Evolutionary conservation across 2,797 vertebrate genomes (phyloP).

Genomic region (Periophthalmus magnuspinnatus): DNA sequence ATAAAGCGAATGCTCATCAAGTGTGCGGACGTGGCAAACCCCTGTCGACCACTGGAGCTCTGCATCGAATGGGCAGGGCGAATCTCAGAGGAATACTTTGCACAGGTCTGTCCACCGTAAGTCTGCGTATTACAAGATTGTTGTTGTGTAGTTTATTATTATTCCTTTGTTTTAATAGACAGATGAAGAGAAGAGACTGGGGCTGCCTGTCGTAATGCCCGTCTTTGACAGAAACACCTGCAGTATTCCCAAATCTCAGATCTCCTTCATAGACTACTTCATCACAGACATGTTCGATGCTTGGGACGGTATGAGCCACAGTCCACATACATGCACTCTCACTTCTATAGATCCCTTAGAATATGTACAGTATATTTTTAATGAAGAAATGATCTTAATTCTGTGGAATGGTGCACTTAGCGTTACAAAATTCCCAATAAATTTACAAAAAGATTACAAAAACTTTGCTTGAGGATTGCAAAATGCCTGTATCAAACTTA

Average conservation of each 20-base stretch:
- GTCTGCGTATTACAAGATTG: not conserved
- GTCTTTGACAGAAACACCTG: conserved; percentile 96
- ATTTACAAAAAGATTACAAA: too few relatives aligned
- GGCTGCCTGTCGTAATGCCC: conserved; percentile 93
- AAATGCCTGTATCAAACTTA: too few relatives aligned
- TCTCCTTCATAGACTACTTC: conserved; percentile 98
- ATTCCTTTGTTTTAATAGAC: conserved; percentile 75
- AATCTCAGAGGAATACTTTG: conserved; percentile 97
- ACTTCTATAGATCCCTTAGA: not conserved
- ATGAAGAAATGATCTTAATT: not conserved
- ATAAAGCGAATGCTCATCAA: conserved; percentile 97
- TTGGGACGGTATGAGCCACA: conserved; percentile 88
- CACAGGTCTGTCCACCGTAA: conserved; percentile 79
- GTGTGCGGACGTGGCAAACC: conserved; percentile 96
- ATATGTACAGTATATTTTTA: not conserved
- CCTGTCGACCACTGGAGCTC: conserved; percentile 88
- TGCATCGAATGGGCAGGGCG: conserved; percentile 96
- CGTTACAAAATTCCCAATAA: too few relatives aligned
- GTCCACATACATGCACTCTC: not conserved
- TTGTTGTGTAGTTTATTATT: not conserved
- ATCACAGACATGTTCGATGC: conserved; percentile 97
- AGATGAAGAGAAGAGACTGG: conserved; percentile 90
- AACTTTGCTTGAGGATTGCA: too few relatives aligned
- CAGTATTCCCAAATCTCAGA: conserved; percentile 94
- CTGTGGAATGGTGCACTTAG: not conserved